Conservation (phyloP, 1,140 invertebrate genomes). For the Nasonia longicornis region DNA sequence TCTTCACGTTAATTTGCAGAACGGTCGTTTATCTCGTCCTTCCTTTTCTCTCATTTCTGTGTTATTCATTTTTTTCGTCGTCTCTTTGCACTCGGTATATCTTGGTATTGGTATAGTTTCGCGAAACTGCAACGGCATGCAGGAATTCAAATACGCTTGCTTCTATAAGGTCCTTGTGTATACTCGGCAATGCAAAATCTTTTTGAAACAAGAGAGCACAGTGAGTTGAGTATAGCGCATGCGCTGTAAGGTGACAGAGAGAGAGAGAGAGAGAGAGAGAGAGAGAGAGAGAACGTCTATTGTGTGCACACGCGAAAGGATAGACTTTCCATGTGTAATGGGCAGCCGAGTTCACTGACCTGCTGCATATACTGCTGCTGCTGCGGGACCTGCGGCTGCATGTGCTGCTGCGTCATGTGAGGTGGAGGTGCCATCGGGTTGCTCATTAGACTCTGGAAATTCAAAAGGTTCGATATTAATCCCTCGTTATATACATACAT, state of each 20-base stretch:
- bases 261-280: neutral
- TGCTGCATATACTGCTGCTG: slow-evolving; percentile 68
- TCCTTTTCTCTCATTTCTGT: neutral
- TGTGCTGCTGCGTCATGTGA: slow-evolving; percentile 67
- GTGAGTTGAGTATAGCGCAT: neutral
- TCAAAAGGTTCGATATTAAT: slow-evolving; percentile 44
- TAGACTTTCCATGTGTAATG: neutral
- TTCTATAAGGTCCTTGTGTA: no score
- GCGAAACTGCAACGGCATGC: no score
- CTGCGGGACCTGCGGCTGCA: slow-evolving; percentile 68
- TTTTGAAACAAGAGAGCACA: neutral
- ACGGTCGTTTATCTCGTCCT: slow-evolving; percentile 34
- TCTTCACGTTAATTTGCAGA: slow-evolving; percentile 43
- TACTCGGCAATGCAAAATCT: neutral
- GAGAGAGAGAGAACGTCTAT: neutral
- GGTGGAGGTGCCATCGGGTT: slow-evolving; percentile 63
- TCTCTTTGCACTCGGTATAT: neutral
- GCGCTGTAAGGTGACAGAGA: neutral
- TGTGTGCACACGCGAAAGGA: slow-evolving; percentile 20
- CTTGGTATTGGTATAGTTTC: no score
- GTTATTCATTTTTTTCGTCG: neutral
- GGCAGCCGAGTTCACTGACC: slow-evolving; percentile 56
- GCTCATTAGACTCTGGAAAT: slow-evolving; percentile 63
- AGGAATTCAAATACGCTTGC: no score
- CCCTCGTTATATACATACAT: neutral